Percentiles rank a stretch among this genome's conserved stretches.
These are phyloP conservation scores for Cynaeus angustus DNA, from an alignment of 2,888 invertebrate genomes.

Conservation along the genomic window DNA sequence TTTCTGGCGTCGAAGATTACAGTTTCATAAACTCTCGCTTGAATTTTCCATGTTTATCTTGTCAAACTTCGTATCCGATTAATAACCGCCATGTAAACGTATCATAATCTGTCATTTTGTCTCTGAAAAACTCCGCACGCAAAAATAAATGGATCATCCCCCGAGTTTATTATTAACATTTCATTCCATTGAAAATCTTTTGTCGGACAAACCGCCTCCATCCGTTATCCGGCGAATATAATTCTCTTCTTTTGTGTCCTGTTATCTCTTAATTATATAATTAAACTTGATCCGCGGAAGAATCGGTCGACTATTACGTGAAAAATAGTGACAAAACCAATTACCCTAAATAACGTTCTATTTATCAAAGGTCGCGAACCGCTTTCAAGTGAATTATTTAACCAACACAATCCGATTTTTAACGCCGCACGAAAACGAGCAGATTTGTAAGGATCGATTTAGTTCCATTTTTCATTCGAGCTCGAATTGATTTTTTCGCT, in stretches of 20 bases:
- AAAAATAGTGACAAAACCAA: slow-evolving; percentile 27
- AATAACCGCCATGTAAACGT: no score
- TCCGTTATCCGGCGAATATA: slow-evolving; percentile 6
- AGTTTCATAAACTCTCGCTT: no score
- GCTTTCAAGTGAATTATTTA: slow-evolving; percentile 40
- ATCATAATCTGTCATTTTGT: no score
- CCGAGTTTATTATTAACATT: slow-evolving; percentile 1
- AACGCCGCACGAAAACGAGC: slow-evolving; percentile 7
- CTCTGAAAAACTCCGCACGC: not conserved
- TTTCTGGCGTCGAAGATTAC: no score
- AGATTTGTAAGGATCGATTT: not conserved
- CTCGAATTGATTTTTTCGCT: not conserved
- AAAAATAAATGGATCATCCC: slow-evolving; percentile 1
- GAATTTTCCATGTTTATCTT: no score
- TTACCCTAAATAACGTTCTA: slow-evolving; percentile 31
- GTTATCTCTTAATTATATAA: slow-evolving; percentile 43
- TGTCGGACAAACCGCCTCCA: not conserved
- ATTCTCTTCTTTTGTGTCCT: slow-evolving; percentile 36
- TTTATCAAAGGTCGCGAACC: slow-evolving; percentile 25
- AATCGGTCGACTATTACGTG: not conserved
- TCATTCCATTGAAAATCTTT: slow-evolving; percentile 2
- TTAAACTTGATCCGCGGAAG: slow-evolving; percentile 27
- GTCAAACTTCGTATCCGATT: no score
- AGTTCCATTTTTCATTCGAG: not conserved
- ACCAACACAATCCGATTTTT: slow-evolving; percentile 26